Evolutionary conservation across 1,140 invertebrate species (phyloP), one percentile per base, ranked within the genome.

Genomic region (Pogonognathellus flavescens): DNA sequence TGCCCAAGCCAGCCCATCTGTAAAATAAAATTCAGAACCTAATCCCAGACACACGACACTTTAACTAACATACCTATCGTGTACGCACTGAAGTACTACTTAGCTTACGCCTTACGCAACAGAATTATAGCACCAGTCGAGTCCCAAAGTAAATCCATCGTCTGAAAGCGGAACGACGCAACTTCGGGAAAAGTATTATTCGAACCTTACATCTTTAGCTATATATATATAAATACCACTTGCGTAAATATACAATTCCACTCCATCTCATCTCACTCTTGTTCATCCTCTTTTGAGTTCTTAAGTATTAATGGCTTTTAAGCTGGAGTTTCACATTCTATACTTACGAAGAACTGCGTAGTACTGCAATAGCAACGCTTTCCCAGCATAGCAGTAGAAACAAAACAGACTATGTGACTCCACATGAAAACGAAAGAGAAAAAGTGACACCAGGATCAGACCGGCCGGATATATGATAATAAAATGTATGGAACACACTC

Each of bases 41-140:
- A 81, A 81, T 81, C 80, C 80, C 53, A 81, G 80, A 25, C 80
- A 81, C 80, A 50, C 80, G 80, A 81, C 80, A 70, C 62, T 70
- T 80, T 41, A 31, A 31, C 22, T 80, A 16, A n/a, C 14, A 22
- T 66, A 22, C 62, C 31, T 41, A 41, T 41, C 31, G 31, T 41
- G 31, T 41, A 41, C 2, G 31, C 31, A 41, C 6, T 41, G 31
- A 41, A 41, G 31, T 41, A 41, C 31, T 41, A 41, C 31, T 41
- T 41, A 41, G 31, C 31, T 41, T 41, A 41, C 31, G 31, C 31
- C 31, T 41, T 41, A 41, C 31, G 31, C 31, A 41, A 41, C 31
- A 41, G 31, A 41, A 41, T 41, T 41, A 41, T 41, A 41, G 2
- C 31, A 41, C 31, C 31, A 41, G 31, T 41, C 31, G 2, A 41